phyloP scores from a whole-genome alignment of 2,888 invertebrate species.

The Ornithoptera alexandrae region DNA sequence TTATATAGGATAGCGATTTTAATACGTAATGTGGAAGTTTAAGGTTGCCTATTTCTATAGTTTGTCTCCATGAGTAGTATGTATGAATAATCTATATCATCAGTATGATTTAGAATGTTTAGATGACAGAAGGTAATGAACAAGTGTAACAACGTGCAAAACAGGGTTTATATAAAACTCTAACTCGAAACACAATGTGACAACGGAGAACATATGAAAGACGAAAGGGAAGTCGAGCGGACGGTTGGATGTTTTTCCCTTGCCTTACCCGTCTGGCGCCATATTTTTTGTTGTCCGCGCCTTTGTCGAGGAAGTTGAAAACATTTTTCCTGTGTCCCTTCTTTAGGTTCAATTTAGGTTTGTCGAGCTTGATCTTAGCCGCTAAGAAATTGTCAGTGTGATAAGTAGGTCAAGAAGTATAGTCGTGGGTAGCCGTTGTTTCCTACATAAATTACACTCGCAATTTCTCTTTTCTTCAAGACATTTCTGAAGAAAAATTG shows the following conservation, averaged over 20 bases:
- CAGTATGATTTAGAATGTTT: neutral
- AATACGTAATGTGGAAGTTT: neutral
- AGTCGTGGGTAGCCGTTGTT: conserved; percentile 1
- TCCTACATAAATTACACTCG: neutral
- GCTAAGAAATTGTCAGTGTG: conserved; percentile 18
- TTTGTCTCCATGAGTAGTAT: neutral
- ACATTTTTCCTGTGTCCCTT: conserved; percentile 19
- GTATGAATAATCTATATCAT: neutral
- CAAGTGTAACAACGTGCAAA: conserved; percentile 1
- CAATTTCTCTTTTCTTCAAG: conserved; percentile 7
- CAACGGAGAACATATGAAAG: conserved; percentile 21
- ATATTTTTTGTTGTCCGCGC: conserved; percentile 26
- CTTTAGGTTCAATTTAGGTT: conserved; percentile 22
- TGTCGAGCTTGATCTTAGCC: conserved; percentile 11
- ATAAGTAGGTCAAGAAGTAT: conserved; percentile 20
- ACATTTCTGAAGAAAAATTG: neutral
- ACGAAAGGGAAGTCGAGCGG: conserved; percentile 19
- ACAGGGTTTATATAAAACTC: conserved; percentile 11
- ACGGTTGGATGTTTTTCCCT: conserved; percentile 27
- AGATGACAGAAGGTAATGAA: neutral
- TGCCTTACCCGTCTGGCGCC: conserved; percentile 23
- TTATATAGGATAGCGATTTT: neutral
- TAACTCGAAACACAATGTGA: conserved; percentile 19
- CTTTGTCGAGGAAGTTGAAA: conserved; percentile 23
- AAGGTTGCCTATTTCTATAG: neutral